Percentiles rank a stretch among this genome's conserved stretches.
phyloP scores from a whole-genome alignment of 2,113 vertebrate genomes.

The Zapornia atra region DNA sequence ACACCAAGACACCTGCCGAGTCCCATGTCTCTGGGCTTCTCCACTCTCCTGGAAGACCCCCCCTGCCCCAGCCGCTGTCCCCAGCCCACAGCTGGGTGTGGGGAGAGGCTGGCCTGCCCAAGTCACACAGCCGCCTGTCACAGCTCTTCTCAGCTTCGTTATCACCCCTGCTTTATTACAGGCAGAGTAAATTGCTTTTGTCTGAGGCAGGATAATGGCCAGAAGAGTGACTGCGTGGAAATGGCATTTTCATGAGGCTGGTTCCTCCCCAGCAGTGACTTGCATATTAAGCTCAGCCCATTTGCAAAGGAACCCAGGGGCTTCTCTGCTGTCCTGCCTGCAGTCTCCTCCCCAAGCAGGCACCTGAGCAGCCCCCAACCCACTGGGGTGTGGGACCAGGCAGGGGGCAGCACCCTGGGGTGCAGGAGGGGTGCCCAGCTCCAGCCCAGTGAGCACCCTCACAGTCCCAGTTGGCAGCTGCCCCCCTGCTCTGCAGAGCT shows the following conservation, averaged over 20 bases:
- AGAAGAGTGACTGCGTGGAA: conserved; percentile 26
- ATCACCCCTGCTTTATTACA: conserved; percentile 36
- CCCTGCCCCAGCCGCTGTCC: not conserved
- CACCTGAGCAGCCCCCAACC: not conserved
- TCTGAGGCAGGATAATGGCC: conserved; percentile 56
- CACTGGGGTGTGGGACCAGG: accelerated
- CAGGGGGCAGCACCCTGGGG: not conserved
- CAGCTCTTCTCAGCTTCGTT: conserved; percentile 5
- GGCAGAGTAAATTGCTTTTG: conserved; percentile 71
- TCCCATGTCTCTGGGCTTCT: not conserved
- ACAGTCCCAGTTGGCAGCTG: accelerated
- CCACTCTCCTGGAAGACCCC: not conserved
- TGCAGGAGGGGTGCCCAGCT: not conserved
- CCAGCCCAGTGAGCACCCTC: not conserved
- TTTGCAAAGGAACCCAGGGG: not conserved
- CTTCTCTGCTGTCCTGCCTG: accelerated
- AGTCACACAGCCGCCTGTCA: not conserved
- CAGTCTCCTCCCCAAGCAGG: not conserved
- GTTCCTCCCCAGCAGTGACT: conserved; percentile 43
- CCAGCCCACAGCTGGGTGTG: not conserved
- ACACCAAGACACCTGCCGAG: accelerated
- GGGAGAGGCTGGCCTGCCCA: not conserved
- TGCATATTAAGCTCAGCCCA: conserved; percentile 36
- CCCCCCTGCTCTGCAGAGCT: not conserved
- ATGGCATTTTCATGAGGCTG: conserved; percentile 55